Evolutionary conservation across 2,797 vertebrate genomes (phyloP).

Genomic region (Aldrovandia affinis): DNA sequence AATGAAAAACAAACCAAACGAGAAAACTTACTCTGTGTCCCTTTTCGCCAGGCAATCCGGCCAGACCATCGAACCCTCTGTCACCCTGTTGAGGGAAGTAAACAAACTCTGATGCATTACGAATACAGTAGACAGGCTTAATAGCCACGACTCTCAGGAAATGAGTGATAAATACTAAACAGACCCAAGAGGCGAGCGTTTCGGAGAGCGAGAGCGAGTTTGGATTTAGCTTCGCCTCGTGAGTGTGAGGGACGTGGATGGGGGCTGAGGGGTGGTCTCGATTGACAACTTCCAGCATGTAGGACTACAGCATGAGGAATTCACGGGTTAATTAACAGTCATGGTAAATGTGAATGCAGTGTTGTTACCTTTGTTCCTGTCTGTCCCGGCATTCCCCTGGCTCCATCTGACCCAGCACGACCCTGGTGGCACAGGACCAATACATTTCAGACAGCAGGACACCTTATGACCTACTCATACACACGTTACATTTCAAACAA

Average conservation of each 20-base stretch:
- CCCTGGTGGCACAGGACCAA: conserved; percentile 73
- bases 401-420: conserved; percentile 89
- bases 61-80: conserved; percentile 92
- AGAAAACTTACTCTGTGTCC: conserved; percentile 86
- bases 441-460: not conserved
- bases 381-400: conserved; percentile 95
- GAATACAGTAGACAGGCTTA: conserved; percentile 16
- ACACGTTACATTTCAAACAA: no score
- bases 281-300: not conserved
- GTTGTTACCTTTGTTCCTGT: conserved; percentile 88
- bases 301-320: not conserved
- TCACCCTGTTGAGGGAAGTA: conserved; percentile 80
- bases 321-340: not conserved
- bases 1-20: not conserved
- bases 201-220: not conserved
- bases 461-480: not conserved
- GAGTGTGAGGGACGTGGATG: not conserved
- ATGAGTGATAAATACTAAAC: not conserved
- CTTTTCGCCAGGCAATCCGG: conserved; percentile 95
- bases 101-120: not conserved
- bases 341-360: not conserved
- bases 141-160: not conserved
- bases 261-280: not conserved
- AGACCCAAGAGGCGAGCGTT: not conserved
- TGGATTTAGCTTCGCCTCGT: not conserved